Evolutionary conservation across 2,797 vertebrate species (phyloP).

Genomic region (Diceros bicornis): DNA sequence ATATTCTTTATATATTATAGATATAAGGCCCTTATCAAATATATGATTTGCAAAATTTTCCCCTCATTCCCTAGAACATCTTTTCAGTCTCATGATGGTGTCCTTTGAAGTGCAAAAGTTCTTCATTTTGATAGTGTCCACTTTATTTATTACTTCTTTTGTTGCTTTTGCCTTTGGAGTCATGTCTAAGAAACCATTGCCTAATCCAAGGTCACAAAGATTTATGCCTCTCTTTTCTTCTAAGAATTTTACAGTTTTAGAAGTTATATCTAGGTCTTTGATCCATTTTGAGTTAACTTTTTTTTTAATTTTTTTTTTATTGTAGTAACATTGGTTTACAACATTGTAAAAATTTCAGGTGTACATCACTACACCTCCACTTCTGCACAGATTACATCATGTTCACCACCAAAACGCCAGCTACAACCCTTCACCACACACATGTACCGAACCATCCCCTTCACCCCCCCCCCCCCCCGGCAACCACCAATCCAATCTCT

Average conservation of each 20-base stretch:
- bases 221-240: neutral
- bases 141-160: conserved; percentile 5
- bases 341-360: too few relatives aligned
- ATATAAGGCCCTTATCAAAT: neutral
- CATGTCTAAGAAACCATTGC: neutral
- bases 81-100: conserved; percentile 15
- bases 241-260: conserved; percentile 43
- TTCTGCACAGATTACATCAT: too few relatives aligned
- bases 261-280: neutral
- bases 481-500: too few relatives aligned
- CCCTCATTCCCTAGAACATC: neutral
- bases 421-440: too few relatives aligned
- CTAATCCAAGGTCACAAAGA: conserved; percentile 9
- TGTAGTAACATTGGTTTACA: too few relatives aligned
- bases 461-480: too few relatives aligned
- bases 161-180: conserved; percentile 42
- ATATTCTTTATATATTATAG: neutral
- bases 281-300: conserved; percentile 17
- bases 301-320: too few relatives aligned
- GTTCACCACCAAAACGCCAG: too few relatives aligned
- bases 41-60: neutral
- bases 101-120: neutral
- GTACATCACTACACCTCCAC: too few relatives aligned
- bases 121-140: conserved; percentile 21
- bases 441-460: too few relatives aligned